phyloP scores from a whole-genome alignment of 2,888 invertebrate species.

The Trilocha varians region DNA sequence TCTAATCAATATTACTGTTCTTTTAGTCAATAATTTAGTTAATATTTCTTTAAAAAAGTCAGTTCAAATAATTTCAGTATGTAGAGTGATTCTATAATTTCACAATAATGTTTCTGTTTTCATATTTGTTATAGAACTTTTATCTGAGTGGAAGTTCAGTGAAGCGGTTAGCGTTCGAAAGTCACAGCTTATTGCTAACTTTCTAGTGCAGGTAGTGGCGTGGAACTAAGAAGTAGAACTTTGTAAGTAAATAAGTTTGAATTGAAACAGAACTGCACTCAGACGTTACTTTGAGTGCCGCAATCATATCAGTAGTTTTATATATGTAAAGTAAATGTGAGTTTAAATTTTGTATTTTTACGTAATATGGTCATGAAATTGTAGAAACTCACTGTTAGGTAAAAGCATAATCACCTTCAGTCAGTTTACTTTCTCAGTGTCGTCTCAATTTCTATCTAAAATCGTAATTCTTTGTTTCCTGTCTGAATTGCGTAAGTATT shows the following conservation, averaged over 20 bases:
- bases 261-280: background rate
- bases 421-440: too few species aligned
- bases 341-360: background rate
- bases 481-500: background rate
- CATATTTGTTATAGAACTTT: conserved; percentile 37
- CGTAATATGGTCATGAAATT: background rate
- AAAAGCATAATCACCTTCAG: too few species aligned
- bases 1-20: too few species aligned
- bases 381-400: too few species aligned
- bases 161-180: conserved; percentile 47
- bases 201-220: conserved; percentile 26
- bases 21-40: too few species aligned
- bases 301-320: background rate
- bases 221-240: conserved; percentile 8
- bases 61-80: too few species aligned
- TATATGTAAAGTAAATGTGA: background rate
- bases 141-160: conserved; percentile 37
- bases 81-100: too few species aligned
- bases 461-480: conserved; percentile 1
- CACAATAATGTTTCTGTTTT: conserved; percentile 7
- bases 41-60: too few species aligned
- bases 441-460: too few species aligned
- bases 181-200: conserved; percentile 48
- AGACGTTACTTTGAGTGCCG: background rate
- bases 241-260: conserved; percentile 5